Percentiles rank a stretch among this genome's conserved stretches.
These are phyloP conservation scores for Lophius piscatorius DNA, from an alignment of 2,113 vertebrate species.

Conservation along the genomic window DNA sequence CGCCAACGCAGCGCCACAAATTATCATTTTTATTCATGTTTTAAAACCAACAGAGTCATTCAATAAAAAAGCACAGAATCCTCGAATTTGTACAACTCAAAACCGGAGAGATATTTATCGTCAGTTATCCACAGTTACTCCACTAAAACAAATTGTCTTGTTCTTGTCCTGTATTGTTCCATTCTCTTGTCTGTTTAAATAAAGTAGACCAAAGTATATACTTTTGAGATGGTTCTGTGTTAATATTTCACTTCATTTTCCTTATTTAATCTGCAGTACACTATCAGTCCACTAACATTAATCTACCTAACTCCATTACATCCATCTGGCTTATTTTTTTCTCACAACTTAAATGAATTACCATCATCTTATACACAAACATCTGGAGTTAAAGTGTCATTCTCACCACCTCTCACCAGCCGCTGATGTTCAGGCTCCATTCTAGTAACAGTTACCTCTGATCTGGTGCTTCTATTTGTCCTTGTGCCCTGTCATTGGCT, in stretches of 20 bases:
- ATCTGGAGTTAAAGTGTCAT: conserved; percentile 19
- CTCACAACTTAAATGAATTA: background rate
- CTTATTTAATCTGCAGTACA: background rate
- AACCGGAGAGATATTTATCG: too few relatives aligned
- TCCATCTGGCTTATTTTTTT: background rate
- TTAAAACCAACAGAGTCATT: too few relatives aligned
- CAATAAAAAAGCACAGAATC: too few relatives aligned
- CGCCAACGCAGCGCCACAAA: too few relatives aligned
- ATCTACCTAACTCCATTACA: background rate
- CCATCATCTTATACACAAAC: conserved; percentile 15
- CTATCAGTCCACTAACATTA: background rate
- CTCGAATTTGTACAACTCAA: too few relatives aligned
- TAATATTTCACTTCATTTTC: background rate
- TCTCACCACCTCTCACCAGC: conserved; percentile 18
- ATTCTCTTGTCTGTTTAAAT: too few relatives aligned
- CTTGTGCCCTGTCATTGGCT: conserved; percentile 57
- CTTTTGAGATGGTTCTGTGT: background rate
- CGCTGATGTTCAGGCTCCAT: conserved; percentile 34
- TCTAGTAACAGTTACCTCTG: conserved; percentile 51
- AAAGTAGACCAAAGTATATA: background rate
- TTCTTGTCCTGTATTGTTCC: too few relatives aligned
- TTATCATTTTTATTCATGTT: too few relatives aligned
- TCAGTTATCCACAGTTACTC: too few relatives aligned
- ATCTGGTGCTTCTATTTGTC: conserved; percentile 53
- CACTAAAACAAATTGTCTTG: too few relatives aligned